phyloP scores from a whole-genome alignment of 2,888 invertebrate genomes.

The Thecophora atra region DNA sequence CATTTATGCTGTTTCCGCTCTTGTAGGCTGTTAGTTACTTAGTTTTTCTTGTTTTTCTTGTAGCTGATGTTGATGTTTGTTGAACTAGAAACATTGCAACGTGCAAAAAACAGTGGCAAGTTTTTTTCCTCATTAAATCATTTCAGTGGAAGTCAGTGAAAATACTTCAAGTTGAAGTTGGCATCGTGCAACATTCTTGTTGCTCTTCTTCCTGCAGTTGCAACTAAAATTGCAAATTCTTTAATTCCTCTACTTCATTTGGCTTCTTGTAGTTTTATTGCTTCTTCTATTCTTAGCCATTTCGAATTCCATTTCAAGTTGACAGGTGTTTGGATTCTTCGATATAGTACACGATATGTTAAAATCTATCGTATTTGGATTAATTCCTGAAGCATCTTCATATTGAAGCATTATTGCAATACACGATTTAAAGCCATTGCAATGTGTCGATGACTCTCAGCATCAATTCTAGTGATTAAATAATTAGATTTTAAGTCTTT shows the following conservation, averaged over 20 bases:
- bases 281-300: constrained; percentile 14
- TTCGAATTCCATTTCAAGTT: constrained; percentile 36
- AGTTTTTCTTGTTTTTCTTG: constrained; percentile 29
- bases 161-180: constrained; percentile 26
- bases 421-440: neutral
- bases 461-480: too few relatives aligned
- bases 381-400: neutral
- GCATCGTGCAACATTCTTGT: neutral
- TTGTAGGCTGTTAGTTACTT: constrained; percentile 15
- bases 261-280: neutral
- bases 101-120: neutral
- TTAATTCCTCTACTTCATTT: constrained; percentile 16
- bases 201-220: constrained; percentile 16
- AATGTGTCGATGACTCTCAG: neutral
- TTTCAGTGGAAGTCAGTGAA: constrained; percentile 18
- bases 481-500: too few relatives aligned
- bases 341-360: constrained; percentile 21
- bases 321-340: constrained; percentile 7
- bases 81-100: constrained; percentile 46
- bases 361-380: neutral
- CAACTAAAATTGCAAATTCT: constrained; percentile 15
- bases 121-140: constrained; percentile 26
- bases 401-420: neutral
- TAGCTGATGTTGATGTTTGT: constrained; percentile 36
- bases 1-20: constrained; percentile 32